Percentiles rank a stretch among this genome's conserved stretches.
Evolutionary conservation across 2,888 invertebrate genomes (phyloP).

Genomic region (Willowsia nigromaculata): DNA sequence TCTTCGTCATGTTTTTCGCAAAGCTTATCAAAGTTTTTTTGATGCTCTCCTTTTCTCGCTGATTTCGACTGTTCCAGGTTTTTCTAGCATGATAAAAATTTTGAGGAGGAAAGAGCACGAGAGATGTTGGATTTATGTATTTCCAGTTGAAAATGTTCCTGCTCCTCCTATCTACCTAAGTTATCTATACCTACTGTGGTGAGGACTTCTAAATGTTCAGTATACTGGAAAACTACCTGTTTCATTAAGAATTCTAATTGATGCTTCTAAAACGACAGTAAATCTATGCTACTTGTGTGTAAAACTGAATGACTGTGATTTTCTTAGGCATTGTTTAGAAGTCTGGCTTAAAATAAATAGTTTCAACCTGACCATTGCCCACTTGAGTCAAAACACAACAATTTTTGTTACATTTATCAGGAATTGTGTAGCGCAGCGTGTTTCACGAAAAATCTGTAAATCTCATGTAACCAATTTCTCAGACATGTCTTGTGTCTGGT

Average conservation of each 20-base stretch:
- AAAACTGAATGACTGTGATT: too few species aligned
- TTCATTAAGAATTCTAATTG: neutral
- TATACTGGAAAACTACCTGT: slow-evolving; percentile 35
- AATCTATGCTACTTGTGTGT: too few species aligned
- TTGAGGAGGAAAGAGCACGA: neutral
- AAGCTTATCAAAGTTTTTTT: neutral
- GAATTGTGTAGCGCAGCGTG: neutral
- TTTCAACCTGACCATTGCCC: too few species aligned
- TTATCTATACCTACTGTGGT: too few species aligned
- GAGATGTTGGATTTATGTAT: neutral
- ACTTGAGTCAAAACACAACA: too few species aligned
- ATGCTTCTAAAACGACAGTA: too few species aligned
- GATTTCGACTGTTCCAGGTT: neutral
- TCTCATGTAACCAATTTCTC: slow-evolving; percentile 3
- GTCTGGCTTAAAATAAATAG: too few species aligned
- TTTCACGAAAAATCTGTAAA: too few species aligned
- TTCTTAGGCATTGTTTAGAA: too few species aligned
- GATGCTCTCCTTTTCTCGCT: neutral
- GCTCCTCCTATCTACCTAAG: slow-evolving; percentile 63
- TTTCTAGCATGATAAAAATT: neutral
- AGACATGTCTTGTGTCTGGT: neutral
- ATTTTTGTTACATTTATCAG: neutral
- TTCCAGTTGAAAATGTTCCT: slow-evolving; percentile 64
- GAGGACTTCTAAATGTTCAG: too few species aligned
- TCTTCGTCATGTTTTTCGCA: neutral